Evolutionary conservation across 2,888 invertebrate species (phyloP), one percentile per base, ranked within the genome.

Genomic region (Hydriomena furcata): DNA sequence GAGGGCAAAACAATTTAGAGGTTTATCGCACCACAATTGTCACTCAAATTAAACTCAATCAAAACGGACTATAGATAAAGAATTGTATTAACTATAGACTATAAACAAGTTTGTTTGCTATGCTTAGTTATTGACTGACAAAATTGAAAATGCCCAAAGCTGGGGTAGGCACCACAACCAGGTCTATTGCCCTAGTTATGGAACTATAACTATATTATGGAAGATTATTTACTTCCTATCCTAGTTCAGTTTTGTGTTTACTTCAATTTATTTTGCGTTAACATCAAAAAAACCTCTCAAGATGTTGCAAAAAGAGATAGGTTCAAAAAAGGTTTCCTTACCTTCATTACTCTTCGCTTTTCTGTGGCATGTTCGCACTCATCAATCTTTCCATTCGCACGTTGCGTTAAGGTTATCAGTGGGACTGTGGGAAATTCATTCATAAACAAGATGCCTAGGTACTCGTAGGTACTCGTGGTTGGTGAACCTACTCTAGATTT

Each of bases 321-420:
- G 8, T 2, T 30, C 27, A 23, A 46, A 47, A 43, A 42, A 40
- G 52, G 52, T 28, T 52, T 49, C 24, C n/a, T 36, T 46, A 31
- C 38, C 37, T 52, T 38, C 52, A 52, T 47, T 47, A 47, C 43
- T 52, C 47, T 48, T 47, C 47, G 42, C 17, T 37, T 49, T 37
- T 49, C 31, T 11, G 36, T 35, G 6, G 17, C 12, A 17, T 32
- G 40, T 43, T 34, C 30, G 20, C 47, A 40, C 42, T 43, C 43
- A 52, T 52, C 52, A 52, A 52, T 52, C 52, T 47, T 31, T 40
- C 25, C 52, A 43, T 47, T 48, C 47, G 43, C 38, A 38, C 41
- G 31, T 12, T 38, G 52, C 38, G 42, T 52, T 23, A 43, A 50
- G 49, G 31, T 31, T 46, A 52, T 52, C 45, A n/a, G n/a, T 51